Evolutionary conservation across 2,888 invertebrate species (phyloP).

Genomic region (Eilema griseolum): DNA sequence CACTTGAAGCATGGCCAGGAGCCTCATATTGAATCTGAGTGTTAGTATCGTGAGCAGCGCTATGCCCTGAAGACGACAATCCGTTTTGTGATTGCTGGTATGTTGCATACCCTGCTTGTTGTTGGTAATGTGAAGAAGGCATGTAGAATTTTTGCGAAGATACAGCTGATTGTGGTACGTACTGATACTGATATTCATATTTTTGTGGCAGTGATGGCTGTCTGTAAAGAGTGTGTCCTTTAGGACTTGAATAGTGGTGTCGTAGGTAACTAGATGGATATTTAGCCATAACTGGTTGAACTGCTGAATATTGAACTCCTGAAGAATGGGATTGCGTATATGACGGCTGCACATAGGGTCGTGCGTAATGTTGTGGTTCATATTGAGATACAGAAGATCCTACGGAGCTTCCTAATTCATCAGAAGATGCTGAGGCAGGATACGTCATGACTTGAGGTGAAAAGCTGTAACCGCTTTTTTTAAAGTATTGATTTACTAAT

Average conservation of each 20-base stretch:
- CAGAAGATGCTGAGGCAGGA: constrained; percentile 57
- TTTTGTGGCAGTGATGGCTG: constrained; percentile 68
- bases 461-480: constrained; percentile 76
- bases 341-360: constrained; percentile 74
- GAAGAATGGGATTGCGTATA: constrained; percentile 80
- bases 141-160: constrained; percentile 66
- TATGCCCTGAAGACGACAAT: constrained; percentile 32
- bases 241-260: constrained; percentile 65
- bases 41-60: constrained; percentile 39
- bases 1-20: constrained; percentile 55
- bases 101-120: constrained; percentile 54
- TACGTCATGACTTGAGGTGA: constrained; percentile 77
- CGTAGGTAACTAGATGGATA: constrained; percentile 74
- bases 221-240: constrained; percentile 69
- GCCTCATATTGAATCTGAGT: constrained; percentile 61
- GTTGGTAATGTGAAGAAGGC: constrained; percentile 64
- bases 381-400: constrained; percentile 52
- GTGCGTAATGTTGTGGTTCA: constrained; percentile 73
- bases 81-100: constrained; percentile 47
- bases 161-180: constrained; percentile 64
- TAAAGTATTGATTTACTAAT: constrained; percentile 84
- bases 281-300: constrained; percentile 82
- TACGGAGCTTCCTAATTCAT: constrained; percentile 49
- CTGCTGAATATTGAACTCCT: constrained; percentile 81
- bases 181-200: constrained; percentile 74